phyloP scores from a whole-genome alignment of 2,888 invertebrate genomes.

The Lasioglossum leucozonium region DNA sequence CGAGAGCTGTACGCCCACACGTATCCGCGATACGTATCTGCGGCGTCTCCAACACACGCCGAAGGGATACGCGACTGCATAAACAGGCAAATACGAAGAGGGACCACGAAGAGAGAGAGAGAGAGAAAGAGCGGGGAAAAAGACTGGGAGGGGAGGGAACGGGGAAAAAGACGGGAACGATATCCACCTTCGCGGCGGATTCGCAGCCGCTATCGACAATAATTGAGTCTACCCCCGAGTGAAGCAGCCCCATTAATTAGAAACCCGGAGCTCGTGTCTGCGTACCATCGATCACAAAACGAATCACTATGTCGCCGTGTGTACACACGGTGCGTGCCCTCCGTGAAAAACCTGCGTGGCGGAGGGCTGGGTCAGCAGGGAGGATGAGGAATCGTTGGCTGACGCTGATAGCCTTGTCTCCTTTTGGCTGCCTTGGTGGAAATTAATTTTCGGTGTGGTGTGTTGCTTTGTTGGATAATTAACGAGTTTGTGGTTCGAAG shows the following conservation, averaged over 20 bases:
- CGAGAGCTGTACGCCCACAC: conserved; percentile 50
- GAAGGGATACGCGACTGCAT: conserved; percentile 30
- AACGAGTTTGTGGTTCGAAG: not conserved
- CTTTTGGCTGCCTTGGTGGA: not conserved
- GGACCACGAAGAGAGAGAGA: not conserved
- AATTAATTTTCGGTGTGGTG: not conserved
- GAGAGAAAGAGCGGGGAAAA: not conserved
- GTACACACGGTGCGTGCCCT: conserved; percentile 15
- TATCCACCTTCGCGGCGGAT: conserved; percentile 44
- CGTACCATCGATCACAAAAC: conserved; percentile 60
- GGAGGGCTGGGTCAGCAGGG: conserved; percentile 6
- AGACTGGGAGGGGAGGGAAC: not conserved
- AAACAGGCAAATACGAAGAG: conserved; percentile 19
- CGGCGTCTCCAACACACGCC: conserved; percentile 33
- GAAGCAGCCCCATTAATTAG: conserved; percentile 77
- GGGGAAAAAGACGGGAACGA: not conserved
- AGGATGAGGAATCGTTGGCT: not conserved
- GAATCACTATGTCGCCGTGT: conserved; percentile 35
- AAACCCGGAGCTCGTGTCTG: conserved; percentile 69
- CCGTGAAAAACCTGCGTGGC: conserved; percentile 19
- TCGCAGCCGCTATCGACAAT: conserved; percentile 78
- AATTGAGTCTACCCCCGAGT: conserved; percentile 77
- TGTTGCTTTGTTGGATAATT: not conserved
- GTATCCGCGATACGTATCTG: conserved; percentile 58
- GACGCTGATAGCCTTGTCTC: not conserved